Evolutionary conservation across 2,797 vertebrate species (phyloP).

Genomic region (Cyclopterus lumpus): DNA sequence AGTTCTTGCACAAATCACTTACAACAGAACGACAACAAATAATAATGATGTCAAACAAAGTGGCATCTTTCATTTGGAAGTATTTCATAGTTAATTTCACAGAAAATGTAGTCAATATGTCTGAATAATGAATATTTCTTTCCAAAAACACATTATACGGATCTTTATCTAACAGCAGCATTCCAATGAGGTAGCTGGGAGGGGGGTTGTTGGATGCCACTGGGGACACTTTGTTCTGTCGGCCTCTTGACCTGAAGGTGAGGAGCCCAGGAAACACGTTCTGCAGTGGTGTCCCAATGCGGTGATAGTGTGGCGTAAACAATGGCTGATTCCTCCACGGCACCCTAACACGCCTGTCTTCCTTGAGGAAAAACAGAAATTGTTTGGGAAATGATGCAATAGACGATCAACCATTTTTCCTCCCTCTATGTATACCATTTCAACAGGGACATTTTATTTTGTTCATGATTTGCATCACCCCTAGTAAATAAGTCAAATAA

Average conservation of each 20-base stretch:
- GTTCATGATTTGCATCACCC: neutral
- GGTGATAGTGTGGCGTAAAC: conserved; percentile 50
- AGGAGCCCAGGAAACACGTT: conserved; percentile 60
- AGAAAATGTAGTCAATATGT: conserved; percentile 33
- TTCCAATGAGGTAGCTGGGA: conserved; percentile 68
- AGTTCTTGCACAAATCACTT: conserved; percentile 15
- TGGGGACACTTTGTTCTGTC: conserved; percentile 59
- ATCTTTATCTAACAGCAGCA: conserved; percentile 47
- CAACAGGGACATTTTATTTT: neutral
- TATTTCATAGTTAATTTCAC: conserved; percentile 36
- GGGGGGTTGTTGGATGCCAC: neutral
- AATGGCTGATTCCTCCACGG: conserved; percentile 54
- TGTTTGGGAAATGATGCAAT: conserved; percentile 7
- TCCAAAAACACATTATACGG: conserved; percentile 21
- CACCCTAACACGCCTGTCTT: conserved; percentile 21
- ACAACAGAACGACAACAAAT: conserved; percentile 24
- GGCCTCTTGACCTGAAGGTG: conserved; percentile 71
- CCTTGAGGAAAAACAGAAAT: conserved; percentile 20
- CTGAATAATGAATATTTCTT: neutral
- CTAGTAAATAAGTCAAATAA: neutral
- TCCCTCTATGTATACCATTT: neutral
- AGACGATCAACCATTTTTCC: neutral
- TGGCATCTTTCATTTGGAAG: conserved; percentile 39
- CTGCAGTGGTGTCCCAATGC: conserved; percentile 46
- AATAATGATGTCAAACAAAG: conserved; percentile 18